Conservation (phyloP, 2,797 vertebrate genomes). For the Pseudotriccus pelzelni region DNA sequence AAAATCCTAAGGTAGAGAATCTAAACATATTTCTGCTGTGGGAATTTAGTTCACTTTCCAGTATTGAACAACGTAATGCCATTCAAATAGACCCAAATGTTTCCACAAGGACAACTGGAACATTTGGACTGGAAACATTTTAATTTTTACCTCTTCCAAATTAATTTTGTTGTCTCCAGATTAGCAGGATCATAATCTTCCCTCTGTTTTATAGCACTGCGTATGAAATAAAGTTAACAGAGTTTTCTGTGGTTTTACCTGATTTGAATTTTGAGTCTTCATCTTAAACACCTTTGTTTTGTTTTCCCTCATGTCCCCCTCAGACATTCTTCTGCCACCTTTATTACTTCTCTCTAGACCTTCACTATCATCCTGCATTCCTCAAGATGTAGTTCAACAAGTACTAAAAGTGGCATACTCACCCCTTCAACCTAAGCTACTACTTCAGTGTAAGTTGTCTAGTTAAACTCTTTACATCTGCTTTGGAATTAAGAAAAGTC, state of each 20-base stretch:
- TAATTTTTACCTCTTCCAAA: not conserved
- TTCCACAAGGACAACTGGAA: not conserved
- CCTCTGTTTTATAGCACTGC: not conserved
- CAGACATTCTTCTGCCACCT: not conserved
- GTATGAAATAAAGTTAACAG: not conserved
- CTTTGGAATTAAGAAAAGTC: not conserved
- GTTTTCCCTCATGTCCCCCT: not conserved
- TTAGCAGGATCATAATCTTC: not conserved
- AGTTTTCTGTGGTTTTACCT: not conserved
- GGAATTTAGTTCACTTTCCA: not conserved
- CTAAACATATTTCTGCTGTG: not conserved
- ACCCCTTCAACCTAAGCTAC: not conserved
- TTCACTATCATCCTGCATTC: not conserved
- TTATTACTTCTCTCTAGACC: not conserved
- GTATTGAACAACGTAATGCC: not conserved
- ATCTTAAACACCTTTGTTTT: not conserved
- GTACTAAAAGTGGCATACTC: not conserved
- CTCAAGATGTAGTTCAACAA: not conserved
- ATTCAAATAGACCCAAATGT: not conserved
- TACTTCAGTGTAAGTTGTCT: not conserved
- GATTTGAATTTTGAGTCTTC: not conserved
- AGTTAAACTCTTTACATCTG: not conserved
- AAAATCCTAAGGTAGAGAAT: not conserved
- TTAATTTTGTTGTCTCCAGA: not conserved
- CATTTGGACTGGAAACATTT: not conserved